phyloP scores from a whole-genome alignment of 1,140 invertebrate genomes.

The Dendroctonus valens region DNA sequence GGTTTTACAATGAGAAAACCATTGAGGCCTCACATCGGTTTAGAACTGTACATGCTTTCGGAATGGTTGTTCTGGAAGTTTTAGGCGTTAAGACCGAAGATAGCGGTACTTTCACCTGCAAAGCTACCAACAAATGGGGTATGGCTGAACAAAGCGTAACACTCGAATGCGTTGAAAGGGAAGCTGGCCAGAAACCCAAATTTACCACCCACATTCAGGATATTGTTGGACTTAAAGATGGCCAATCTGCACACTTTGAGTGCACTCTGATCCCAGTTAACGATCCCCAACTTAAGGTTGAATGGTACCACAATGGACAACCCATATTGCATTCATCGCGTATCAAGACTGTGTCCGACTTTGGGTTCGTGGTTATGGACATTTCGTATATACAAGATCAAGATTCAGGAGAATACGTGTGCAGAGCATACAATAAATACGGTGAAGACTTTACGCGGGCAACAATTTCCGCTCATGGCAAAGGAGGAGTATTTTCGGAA shows the following conservation, averaged over 20 bases:
- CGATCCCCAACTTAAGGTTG: slow-evolving; percentile 90
- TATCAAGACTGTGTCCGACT: slow-evolving; percentile 93
- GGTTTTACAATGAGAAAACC: slow-evolving; percentile 92
- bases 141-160: slow-evolving; percentile 81
- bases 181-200: slow-evolving; percentile 79
- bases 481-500: slow-evolving; percentile 88
- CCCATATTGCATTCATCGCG: slow-evolving; percentile 84
- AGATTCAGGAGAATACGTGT: slow-evolving; percentile 91
- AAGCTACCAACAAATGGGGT: slow-evolving; percentile 86
- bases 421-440: slow-evolving; percentile 85
- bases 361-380: slow-evolving; percentile 94
- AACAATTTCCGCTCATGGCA: slow-evolving; percentile 77
- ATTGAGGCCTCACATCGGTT: slow-evolving; percentile 87
- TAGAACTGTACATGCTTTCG: slow-evolving; percentile 90
- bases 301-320: slow-evolving; percentile 94
- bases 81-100: slow-evolving; percentile 86
- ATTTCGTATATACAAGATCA: slow-evolving; percentile 92
- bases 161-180: slow-evolving; percentile 80
- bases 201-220: slow-evolving; percentile 87
- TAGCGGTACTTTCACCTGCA: slow-evolving; percentile 82
- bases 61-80: slow-evolving; percentile 93
- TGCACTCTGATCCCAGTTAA: slow-evolving; percentile 88
- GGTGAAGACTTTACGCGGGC: slow-evolving; percentile 86
- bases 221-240: slow-evolving; percentile 83
- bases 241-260: slow-evolving; percentile 90